Percentiles rank a stretch among this genome's conserved stretches.
Evolutionary conservation across 2,797 vertebrate genomes (phyloP).

Genomic region (Pipistrellus nathusii): DNA sequence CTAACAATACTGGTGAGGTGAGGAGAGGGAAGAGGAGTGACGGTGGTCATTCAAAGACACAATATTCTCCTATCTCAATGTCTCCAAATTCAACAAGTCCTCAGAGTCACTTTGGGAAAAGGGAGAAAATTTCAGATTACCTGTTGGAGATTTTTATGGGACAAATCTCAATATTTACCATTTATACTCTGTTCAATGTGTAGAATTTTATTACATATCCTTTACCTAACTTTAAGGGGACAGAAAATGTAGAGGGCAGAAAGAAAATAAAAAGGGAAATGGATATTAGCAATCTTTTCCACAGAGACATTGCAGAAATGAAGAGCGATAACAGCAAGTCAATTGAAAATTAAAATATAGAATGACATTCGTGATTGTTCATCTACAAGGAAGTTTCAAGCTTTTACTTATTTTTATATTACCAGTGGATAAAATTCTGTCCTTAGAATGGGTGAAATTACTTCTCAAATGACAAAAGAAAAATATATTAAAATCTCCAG

Average conservation of each 20-base stretch:
- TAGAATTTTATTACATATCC: not conserved
- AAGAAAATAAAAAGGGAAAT: not conserved
- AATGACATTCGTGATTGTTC: not conserved
- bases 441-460: not conserved
- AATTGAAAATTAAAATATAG: not conserved
- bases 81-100: not conserved
- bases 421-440: not conserved
- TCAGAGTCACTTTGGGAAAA: not conserved
- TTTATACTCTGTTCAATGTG: not conserved
- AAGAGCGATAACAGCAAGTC: not conserved
- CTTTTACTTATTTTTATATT: not conserved
- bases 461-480: not conserved
- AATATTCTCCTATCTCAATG: not conserved
- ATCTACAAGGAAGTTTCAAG: not conserved
- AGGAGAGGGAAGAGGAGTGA: not conserved
- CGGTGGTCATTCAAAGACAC: not conserved
- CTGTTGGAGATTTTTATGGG: not conserved
- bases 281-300: not conserved
- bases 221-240: not conserved
- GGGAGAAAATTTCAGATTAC: not conserved
- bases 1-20: not conserved
- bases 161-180: not conserved
- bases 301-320: not conserved
- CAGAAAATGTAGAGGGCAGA: not conserved
- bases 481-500: conserved; percentile 14